Conservation (phyloP, 2,113 vertebrate genomes). For the Amphiprion percula region DNA sequence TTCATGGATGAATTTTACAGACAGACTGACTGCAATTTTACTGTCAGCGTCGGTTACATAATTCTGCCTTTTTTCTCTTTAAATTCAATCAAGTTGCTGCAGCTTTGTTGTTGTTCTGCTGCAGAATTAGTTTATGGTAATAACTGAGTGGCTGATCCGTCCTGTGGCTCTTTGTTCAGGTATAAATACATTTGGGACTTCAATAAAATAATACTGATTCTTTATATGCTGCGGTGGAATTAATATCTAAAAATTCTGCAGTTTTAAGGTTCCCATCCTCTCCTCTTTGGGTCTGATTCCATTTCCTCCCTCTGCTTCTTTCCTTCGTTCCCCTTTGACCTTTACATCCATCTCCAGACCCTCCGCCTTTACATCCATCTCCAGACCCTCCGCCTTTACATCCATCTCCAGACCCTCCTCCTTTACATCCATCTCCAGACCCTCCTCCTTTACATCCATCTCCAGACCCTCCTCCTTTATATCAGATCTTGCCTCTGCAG, state of each 20-base stretch:
- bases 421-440: background rate
- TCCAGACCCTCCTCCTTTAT: constrained; percentile 23
- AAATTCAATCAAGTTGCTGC: constrained; percentile 10
- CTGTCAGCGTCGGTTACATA: background rate
- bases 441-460: constrained; percentile 1
- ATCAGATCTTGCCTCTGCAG: constrained; percentile 1
- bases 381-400: background rate
- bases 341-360: background rate
- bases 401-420: background rate
- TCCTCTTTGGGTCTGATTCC: constrained; percentile 8
- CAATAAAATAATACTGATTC: constrained; percentile 23
- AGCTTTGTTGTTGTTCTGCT: background rate
- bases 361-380: constrained; percentile 1
- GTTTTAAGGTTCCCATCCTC: constrained; percentile 10
- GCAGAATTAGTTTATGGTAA: background rate
- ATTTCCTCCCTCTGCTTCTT: background rate
- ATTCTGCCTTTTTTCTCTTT: background rate
- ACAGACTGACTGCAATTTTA: background rate
- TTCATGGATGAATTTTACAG: background rate
- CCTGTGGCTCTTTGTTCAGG: background rate
- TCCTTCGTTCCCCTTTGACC: constrained; percentile 11
- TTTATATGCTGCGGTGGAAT: constrained; percentile 46
- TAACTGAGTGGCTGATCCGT: background rate
- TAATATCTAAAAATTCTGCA: constrained; percentile 31
- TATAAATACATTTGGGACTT: constrained; percentile 15